These are phyloP conservation scores for Leptinotarsa defecta DNA, from an alignment of 1,140 invertebrate species.

Conservation along the genomic window DNA sequence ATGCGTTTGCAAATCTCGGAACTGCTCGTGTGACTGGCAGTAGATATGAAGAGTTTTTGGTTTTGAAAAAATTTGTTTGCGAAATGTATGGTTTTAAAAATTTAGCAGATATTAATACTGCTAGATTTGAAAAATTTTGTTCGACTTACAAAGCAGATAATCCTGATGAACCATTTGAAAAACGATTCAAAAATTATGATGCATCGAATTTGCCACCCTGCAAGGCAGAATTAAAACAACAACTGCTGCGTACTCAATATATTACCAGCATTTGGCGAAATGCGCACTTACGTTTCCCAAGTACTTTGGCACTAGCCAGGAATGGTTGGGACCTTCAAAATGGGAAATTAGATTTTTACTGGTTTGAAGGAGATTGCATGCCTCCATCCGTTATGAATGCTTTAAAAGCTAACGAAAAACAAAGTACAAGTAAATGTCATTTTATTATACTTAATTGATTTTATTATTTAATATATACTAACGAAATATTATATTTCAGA, in stretches of 20 bases:
- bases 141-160: conserved; percentile 35
- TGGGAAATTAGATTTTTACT: conserved; percentile 35
- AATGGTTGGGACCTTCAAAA: conserved; percentile 35
- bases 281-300: conserved; percentile 31
- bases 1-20: conserved; percentile 27
- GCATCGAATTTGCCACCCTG: conserved; percentile 44
- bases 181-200: conserved; percentile 40
- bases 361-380: conserved; percentile 39
- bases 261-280: conserved; percentile 48
- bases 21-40: neutral
- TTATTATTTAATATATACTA: no score
- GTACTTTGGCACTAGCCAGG: conserved; percentile 25
- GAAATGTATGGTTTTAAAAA: conserved; percentile 33
- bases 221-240: conserved; percentile 48
- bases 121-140: conserved; percentile 36
- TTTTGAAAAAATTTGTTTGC: conserved; percentile 38
- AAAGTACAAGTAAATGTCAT: no score
- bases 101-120: conserved; percentile 39
- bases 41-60: neutral
- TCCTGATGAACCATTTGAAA: conserved; percentile 32
- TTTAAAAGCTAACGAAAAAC: no score
- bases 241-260: conserved; percentile 47
- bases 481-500: no score
- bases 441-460: no score
- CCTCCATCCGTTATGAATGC: conserved; percentile 23